These are phyloP conservation scores for Myotis pilosus DNA, from an alignment of 2,797 vertebrate species.

Conservation along the genomic window DNA sequence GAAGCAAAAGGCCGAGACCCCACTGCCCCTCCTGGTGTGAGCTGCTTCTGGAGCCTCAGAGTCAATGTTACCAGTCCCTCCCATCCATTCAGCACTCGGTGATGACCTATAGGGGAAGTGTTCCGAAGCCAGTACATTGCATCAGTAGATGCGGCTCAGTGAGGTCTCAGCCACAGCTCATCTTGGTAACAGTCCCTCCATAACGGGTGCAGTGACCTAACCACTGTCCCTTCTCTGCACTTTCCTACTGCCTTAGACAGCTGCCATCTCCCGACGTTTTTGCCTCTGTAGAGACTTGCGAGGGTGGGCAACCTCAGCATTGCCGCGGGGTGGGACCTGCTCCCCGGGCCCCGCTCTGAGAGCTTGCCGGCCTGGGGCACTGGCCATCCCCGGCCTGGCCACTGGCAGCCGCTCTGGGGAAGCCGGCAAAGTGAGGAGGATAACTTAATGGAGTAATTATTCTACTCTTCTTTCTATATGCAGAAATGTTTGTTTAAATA, in stretches of 20 bases:
- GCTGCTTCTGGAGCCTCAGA: not conserved
- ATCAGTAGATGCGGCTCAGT: fast-evolving
- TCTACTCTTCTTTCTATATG: constrained; percentile 72
- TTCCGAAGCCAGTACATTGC: not conserved
- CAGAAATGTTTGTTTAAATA: constrained; percentile 74
- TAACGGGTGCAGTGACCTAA: not conserved
- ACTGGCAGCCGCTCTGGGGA: not conserved
- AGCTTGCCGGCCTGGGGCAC: not conserved
- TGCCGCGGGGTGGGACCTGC: not conserved
- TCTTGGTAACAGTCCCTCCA: not conserved
- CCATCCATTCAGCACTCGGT: not conserved
- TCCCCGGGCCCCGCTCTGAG: not conserved
- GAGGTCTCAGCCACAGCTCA: not conserved
- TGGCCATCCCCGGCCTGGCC: not conserved
- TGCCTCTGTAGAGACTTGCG: not conserved
- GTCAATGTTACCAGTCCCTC: too few species aligned
- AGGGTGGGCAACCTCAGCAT: not conserved
- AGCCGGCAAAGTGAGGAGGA: not conserved
- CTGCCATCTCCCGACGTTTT: not conserved
- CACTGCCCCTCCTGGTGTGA: not conserved
- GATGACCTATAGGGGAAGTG: not conserved
- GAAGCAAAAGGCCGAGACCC: not conserved
- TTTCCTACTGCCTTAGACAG: constrained; percentile 55
- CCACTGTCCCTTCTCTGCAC: not conserved
- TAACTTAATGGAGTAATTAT: constrained; percentile 51